Percentiles rank a stretch among this genome's conserved stretches.
These are phyloP conservation scores for Turnix velox DNA, from an alignment of 2,113 vertebrate genomes.

Conservation along the genomic window DNA sequence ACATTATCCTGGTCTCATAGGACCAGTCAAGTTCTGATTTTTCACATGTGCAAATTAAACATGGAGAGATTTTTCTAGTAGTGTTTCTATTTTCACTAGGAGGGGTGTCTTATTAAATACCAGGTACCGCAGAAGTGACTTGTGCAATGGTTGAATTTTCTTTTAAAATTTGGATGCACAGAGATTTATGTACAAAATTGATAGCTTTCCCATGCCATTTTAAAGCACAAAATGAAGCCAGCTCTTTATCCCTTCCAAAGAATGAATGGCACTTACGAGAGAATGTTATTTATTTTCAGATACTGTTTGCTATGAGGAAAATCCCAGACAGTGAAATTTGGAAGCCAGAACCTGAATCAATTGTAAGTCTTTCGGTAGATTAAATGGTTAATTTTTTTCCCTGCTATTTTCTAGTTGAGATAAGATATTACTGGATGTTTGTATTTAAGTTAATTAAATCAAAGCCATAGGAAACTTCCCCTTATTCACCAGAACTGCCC, in stretches of 20 bases:
- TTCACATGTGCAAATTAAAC: neutral
- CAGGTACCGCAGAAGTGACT: neutral
- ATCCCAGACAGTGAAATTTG: conserved; percentile 87
- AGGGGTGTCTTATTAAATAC: neutral
- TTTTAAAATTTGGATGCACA: neutral
- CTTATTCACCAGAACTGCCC: neutral
- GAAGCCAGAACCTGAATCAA: conserved; percentile 82
- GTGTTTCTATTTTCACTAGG: neutral
- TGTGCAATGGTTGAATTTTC: neutral
- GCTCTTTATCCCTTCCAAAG: neutral
- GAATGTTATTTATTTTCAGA: conserved; percentile 70
- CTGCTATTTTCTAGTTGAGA: neutral
- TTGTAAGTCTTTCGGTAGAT: conserved; percentile 71
- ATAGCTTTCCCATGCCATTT: neutral
- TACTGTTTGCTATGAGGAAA: conserved; percentile 83
- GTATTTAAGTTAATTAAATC: neutral
- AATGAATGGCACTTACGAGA: neutral
- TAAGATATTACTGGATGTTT: neutral
- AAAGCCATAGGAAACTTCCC: neutral
- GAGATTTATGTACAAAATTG: neutral
- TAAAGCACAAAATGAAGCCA: neutral
- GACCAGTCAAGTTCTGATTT: neutral
- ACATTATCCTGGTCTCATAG: neutral
- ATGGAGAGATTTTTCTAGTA: neutral
- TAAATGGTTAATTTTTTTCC: neutral